Conservation (phyloP, 2,888 invertebrate genomes). For the Gastracanthus pulcherrimus region DNA sequence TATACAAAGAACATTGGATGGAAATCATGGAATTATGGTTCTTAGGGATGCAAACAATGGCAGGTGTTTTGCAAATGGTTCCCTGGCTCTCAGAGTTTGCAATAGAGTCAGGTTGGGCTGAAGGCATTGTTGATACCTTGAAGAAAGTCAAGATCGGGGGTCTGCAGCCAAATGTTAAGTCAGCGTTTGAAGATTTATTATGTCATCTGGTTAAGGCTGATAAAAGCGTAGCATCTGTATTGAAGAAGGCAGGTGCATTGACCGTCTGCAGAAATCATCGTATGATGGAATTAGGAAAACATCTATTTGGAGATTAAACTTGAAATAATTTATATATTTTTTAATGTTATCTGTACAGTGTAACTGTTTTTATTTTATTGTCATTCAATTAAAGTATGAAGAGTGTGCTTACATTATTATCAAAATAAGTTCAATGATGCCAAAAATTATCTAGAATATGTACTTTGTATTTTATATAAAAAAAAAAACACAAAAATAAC, state of each 20-base stretch:
- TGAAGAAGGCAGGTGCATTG: slow-evolving; percentile 90
- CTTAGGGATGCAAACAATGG: slow-evolving; percentile 95
- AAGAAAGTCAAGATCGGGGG: slow-evolving; percentile 91
- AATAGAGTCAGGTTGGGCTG: slow-evolving; percentile 95
- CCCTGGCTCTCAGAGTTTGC: slow-evolving; percentile 95
- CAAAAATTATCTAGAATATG: slow-evolving; percentile 39
- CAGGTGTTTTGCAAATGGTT: slow-evolving; percentile 87
- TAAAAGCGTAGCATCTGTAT: slow-evolving; percentile 84
- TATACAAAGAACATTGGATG: slow-evolving; percentile 93
- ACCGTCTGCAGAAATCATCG: slow-evolving; percentile 91
- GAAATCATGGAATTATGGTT: slow-evolving; percentile 96
- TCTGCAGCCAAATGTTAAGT: slow-evolving; percentile 90
- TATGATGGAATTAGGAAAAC: slow-evolving; percentile 93
- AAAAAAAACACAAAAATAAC: slow-evolving; percentile 29
- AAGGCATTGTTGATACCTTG: slow-evolving; percentile 90
- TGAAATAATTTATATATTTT: slow-evolving; percentile 30
- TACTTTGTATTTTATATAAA: slow-evolving; percentile 46
- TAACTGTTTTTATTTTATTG: slow-evolving; percentile 49
- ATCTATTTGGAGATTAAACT: slow-evolving; percentile 89
- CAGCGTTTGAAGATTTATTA: slow-evolving; percentile 93
- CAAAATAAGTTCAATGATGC: slow-evolving; percentile 40
- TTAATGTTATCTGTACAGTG: slow-evolving; percentile 50
- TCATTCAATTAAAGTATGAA: slow-evolving; percentile 37
- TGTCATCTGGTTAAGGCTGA: slow-evolving; percentile 91
- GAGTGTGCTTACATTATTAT: slow-evolving; percentile 36